phyloP scores from a whole-genome alignment of 2,797 vertebrate species.

The Sebastes melanostomus region DNA sequence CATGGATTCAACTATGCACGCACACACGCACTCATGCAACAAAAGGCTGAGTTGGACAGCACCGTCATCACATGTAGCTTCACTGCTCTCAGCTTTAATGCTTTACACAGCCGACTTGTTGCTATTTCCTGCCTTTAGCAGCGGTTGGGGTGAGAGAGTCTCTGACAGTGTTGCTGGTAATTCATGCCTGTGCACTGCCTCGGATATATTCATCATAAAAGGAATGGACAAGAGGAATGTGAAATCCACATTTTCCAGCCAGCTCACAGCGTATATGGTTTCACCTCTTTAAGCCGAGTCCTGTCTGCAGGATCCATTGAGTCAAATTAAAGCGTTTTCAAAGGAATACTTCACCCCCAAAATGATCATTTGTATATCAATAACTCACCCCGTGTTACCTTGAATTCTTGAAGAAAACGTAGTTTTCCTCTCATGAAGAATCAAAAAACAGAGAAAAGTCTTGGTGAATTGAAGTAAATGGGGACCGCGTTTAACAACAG shows the following conservation, averaged over 20 bases:
- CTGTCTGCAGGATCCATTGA: not conserved
- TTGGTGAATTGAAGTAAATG: no score
- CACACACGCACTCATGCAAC: not conserved
- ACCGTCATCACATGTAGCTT: constrained; percentile 10
- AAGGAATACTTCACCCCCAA: not conserved
- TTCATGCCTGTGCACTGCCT: not conserved
- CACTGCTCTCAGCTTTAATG: not conserved
- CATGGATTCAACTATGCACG: constrained; percentile 15
- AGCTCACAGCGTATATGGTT: not conserved
- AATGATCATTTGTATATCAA: no score
- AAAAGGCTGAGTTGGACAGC: constrained; percentile 1
- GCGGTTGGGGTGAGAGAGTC: not conserved
- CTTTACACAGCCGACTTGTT: not conserved
- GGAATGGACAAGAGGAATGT: constrained; percentile 11
- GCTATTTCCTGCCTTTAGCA: not conserved
- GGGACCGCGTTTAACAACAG: no score
- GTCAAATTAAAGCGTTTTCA: not conserved
- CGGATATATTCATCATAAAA: not conserved
- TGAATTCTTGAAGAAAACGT: no score
- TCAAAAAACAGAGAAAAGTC: no score
- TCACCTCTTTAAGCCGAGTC: not conserved
- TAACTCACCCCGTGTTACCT: no score
- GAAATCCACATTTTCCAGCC: constrained; percentile 1
- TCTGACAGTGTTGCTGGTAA: not conserved
- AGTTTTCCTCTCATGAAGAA: no score